A percentile compares a stretch with the other conserved stretches of the same genome.
Evolutionary conservation across 2,888 invertebrate genomes (phyloP).

Genomic region (Doris montereyensis): DNA sequence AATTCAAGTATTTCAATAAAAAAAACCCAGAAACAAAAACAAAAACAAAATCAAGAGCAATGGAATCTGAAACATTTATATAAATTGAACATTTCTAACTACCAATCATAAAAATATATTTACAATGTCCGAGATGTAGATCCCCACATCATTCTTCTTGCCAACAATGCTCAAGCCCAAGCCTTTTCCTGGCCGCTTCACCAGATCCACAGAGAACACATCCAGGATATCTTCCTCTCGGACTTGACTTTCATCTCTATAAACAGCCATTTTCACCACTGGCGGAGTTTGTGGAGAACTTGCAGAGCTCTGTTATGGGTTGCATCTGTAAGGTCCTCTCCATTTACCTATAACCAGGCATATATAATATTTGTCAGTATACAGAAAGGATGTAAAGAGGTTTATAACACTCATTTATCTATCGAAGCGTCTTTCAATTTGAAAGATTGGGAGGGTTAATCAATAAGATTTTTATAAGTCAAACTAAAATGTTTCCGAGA

Average conservation of each 20-base stretch:
- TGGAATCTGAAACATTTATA: no score
- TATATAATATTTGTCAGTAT: no score
- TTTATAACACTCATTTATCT: no score
- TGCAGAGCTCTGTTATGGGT: conserved; percentile 83
- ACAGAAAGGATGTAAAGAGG: no score
- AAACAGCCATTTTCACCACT: conserved; percentile 86
- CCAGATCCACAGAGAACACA: conserved; percentile 80
- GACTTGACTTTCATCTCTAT: conserved; percentile 75
- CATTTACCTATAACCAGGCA: conserved; percentile 84
- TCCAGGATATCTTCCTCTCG: conserved; percentile 79
- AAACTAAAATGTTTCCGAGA: no score
- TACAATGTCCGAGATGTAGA: conserved; percentile 94
- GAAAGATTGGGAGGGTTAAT: no score
- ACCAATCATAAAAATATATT: conserved; percentile 72
- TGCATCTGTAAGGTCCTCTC: conserved; percentile 84
- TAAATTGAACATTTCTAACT: background rate
- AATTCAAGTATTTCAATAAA: no score
- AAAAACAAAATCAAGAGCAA: background rate
- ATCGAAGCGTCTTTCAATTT: no score
- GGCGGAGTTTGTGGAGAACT: conserved; percentile 86
- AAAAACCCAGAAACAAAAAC: no score
- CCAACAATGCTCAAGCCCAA: conserved; percentile 84
- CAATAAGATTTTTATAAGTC: no score
- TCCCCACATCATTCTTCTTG: conserved; percentile 81
- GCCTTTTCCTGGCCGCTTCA: conserved; percentile 89